Percentiles rank a stretch among this genome's conserved stretches.
phyloP scores from a whole-genome alignment of 2,113 vertebrate species.

The Danionella cerebrum region DNA sequence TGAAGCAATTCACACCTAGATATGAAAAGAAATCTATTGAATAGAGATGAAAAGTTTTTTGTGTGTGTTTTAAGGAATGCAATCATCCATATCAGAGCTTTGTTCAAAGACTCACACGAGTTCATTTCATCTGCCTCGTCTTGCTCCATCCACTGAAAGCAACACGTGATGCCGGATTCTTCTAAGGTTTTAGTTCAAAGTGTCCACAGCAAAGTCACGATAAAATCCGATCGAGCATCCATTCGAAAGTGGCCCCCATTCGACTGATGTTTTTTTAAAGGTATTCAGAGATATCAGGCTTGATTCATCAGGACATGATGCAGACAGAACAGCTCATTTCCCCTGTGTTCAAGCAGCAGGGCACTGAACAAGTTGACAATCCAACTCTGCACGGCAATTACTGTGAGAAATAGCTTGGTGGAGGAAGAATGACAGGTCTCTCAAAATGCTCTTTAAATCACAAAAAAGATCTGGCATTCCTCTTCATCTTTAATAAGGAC shows the following conservation, averaged over 20 bases:
- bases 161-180: background rate
- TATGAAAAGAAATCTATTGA: too few relatives aligned
- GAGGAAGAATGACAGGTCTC: background rate
- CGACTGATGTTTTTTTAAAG: background rate
- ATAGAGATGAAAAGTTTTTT: too few relatives aligned
- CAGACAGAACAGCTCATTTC: background rate
- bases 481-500: background rate
- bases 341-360: background rate
- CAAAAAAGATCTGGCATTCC: background rate
- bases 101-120: too few relatives aligned
- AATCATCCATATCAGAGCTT: background rate
- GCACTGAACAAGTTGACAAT: background rate
- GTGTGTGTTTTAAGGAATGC: too few relatives aligned
- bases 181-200: constrained; percentile 15
- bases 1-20: too few relatives aligned
- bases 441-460: background rate
- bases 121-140: background rate
- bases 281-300: background rate
- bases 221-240: background rate
- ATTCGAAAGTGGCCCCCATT: background rate
- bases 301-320: background rate
- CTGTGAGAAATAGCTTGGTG: background rate
- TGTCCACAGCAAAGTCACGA: background rate
- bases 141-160: background rate
- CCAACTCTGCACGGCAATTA: background rate